Conservation (phyloP, 2,888 invertebrate genomes). For the Eutolmus rufibarbis region DNA sequence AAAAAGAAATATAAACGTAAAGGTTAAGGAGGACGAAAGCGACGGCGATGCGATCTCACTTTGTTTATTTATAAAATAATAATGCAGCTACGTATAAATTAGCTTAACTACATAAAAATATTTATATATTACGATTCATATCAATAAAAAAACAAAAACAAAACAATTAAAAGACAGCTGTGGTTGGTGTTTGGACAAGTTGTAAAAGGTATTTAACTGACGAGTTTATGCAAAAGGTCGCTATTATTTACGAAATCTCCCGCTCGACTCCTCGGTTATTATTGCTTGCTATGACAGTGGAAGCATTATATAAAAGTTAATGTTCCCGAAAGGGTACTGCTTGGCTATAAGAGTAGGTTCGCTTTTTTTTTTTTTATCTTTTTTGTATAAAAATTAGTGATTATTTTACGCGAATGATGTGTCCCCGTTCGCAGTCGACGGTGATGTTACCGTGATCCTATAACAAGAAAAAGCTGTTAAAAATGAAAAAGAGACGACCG, state of each 20-base stretch:
- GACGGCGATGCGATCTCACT: not conserved
- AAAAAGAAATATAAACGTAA: not conserved
- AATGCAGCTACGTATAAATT: conserved; percentile 15
- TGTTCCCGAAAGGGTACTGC: conserved; percentile 2
- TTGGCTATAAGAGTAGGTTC: conserved; percentile 15
- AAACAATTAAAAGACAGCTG: conserved; percentile 35
- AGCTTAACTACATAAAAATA: conserved; percentile 32
- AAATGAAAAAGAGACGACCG: not conserved
- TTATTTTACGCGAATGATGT: conserved; percentile 52
- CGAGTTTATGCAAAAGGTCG: conserved; percentile 11
- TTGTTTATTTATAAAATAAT: conserved; percentile 33
- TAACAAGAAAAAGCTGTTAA: conserved; percentile 61
- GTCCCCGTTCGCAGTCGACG: conserved; percentile 55
- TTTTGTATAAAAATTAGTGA: not conserved
- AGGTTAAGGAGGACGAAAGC: not conserved
- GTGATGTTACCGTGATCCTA: conserved; percentile 63
- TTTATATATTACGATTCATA: conserved; percentile 36
- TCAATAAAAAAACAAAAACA: conserved; percentile 38
- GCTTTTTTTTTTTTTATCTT: not conserved
- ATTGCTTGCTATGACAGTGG: conserved; percentile 21
- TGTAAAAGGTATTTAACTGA: conserved; percentile 6
- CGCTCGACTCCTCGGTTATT: not conserved
- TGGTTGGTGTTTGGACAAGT: conserved; percentile 19
- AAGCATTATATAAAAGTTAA: conserved; percentile 33
- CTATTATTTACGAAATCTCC: conserved; percentile 19